Conservation (phyloP, 2,888 invertebrate species). For the Melanargia galathea region DNA sequence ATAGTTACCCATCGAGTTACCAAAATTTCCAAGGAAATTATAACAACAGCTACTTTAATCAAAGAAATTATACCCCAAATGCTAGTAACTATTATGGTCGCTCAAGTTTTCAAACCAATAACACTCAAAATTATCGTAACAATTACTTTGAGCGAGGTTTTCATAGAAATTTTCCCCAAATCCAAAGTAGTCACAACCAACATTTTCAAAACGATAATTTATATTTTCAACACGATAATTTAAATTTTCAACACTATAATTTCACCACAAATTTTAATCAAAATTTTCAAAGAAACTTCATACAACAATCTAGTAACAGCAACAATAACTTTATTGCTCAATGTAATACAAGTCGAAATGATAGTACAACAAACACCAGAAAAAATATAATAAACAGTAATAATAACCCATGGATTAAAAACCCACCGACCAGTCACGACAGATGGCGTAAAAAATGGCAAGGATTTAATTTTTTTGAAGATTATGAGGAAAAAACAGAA, state of each 20-base stretch:
- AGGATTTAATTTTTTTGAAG: background rate
- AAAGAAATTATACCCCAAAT: background rate
- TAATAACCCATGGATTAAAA: background rate
- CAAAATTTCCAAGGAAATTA: background rate
- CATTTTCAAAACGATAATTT: background rate
- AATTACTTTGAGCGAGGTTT: background rate
- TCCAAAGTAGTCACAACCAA: no score
- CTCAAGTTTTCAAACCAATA: background rate
- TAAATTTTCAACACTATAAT: background rate
- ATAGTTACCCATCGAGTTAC: no score
- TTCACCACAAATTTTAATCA: background rate
- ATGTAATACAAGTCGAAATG: background rate
- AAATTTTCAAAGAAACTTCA: background rate
- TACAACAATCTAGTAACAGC: background rate
- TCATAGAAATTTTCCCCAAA: conserved; percentile 2
- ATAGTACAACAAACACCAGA: background rate
- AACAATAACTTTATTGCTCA: background rate
- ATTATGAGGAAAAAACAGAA: background rate
- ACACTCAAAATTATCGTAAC: background rate
- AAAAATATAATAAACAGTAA: background rate
- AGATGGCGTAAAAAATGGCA: background rate
- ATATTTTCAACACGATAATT: background rate
- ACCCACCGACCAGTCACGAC: background rate
- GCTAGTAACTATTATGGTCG: background rate
- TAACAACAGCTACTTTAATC: background rate